A percentile compares a stretch with the other conserved stretches of the same genome.
Evolutionary conservation across 92 coral and sea anemone genomes (phyloP).

Genomic region (Bergia puertoricense): DNA sequence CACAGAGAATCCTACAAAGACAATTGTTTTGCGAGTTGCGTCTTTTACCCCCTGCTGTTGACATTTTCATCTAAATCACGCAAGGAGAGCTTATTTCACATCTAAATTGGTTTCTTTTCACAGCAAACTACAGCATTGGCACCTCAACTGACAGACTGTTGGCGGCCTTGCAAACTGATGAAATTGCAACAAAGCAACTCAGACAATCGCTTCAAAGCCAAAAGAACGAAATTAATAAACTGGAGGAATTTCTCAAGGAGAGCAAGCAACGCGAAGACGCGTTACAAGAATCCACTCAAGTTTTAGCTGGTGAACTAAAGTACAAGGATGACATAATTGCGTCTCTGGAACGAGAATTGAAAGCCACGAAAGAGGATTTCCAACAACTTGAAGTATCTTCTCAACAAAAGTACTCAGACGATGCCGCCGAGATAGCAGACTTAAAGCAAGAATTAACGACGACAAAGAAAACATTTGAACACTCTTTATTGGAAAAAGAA

Average conservation of each 20-base stretch:
- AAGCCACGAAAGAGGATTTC: not conserved
- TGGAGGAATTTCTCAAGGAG: conserved; percentile 2
- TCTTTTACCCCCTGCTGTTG: no score
- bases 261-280: conserved; percentile 5
- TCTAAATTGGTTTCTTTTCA: not conserved
- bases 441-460: conserved; percentile 5
- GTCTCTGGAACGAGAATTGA: not conserved
- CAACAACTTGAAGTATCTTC: not conserved
- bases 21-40: no score
- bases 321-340: not conserved
- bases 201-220: conserved; percentile 23
- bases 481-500: not conserved
- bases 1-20: no score
- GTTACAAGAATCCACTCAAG: not conserved
- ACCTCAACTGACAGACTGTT: conserved; percentile 15
- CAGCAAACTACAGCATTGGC: conserved; percentile 13
- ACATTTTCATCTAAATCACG: not conserved
- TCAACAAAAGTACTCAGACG: conserved; percentile 4
- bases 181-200: conserved; percentile 22
- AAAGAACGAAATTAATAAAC: conserved; percentile 5
- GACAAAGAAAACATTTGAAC: conserved; percentile 3
- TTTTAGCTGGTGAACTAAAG: not conserved
- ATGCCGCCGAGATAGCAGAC: conserved; percentile 8
- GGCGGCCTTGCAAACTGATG: conserved; percentile 26
- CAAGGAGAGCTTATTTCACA: not conserved